Percentiles rank a stretch among this genome's conserved stretches.
Evolutionary conservation across 2,888 invertebrate genomes (phyloP).

Genomic region (Phytoseiulus persimilis): DNA sequence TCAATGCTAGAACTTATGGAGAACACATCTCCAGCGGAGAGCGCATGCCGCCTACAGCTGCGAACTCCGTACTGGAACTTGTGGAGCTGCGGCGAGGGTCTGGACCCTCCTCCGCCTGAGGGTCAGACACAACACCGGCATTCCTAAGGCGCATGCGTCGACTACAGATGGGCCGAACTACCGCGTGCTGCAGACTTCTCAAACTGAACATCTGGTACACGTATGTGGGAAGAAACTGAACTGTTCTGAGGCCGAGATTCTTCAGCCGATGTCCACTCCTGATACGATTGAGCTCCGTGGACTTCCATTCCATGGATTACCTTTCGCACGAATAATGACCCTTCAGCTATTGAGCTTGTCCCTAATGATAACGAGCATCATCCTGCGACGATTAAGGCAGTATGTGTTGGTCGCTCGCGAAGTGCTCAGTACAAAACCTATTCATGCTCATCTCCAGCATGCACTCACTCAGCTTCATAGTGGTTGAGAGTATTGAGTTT

Average conservation of each 20-base stretch:
- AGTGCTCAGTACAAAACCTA: neutral
- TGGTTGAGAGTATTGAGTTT: neutral
- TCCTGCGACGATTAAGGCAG: neutral
- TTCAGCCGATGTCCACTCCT: neutral
- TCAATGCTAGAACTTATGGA: neutral
- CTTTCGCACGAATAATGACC: neutral
- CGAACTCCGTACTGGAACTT: constrained; percentile 5
- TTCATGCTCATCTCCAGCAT: neutral
- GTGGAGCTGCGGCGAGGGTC: constrained; percentile 5
- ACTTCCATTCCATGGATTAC: neutral
- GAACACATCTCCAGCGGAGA: neutral
- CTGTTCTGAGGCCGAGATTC: neutral
- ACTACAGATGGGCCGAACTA: neutral
- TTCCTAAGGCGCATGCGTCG: neutral
- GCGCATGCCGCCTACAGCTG: neutral
- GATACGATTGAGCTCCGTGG: neutral
- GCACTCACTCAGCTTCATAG: neutral
- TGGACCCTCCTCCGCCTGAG: neutral
- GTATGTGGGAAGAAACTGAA: neutral
- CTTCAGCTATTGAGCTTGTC: neutral
- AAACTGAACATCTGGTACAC: neutral
- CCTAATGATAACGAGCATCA: neutral
- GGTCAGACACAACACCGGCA: constrained; percentile 5
- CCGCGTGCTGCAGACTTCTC: neutral
- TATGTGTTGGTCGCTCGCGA: neutral